These are phyloP conservation scores for Opisthocomus hoazin DNA, from an alignment of 2,113 vertebrate genomes.

Conservation along the genomic window DNA sequence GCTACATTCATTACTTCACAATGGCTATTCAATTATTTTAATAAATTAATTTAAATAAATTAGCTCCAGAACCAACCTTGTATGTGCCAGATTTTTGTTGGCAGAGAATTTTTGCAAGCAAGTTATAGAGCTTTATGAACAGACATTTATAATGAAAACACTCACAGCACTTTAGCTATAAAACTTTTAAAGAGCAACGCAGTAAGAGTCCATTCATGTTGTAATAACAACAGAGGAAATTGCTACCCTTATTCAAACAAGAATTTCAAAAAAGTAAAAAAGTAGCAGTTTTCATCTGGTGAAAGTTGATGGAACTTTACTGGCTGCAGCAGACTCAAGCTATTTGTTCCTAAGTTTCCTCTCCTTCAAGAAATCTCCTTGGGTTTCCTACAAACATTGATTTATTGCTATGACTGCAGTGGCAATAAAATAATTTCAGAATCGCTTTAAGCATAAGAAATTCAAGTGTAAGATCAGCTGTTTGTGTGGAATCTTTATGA, in stretches of 20 bases:
- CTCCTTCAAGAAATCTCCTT: background rate
- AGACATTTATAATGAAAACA: conserved; percentile 44
- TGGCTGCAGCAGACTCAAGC: background rate
- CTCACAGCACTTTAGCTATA: conserved; percentile 14
- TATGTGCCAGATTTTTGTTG: conserved; percentile 13
- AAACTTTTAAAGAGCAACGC: conserved; percentile 28
- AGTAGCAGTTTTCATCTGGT: background rate
- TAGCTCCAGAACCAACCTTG: background rate
- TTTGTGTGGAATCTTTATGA: background rate
- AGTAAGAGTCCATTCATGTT: background rate
- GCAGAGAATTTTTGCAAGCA: conserved; percentile 32
- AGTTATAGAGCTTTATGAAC: conserved; percentile 25
- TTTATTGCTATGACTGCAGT: background rate
- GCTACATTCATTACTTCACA: background rate
- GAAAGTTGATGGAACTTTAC: background rate
- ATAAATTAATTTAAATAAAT: conserved; percentile 51
- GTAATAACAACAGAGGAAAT: conserved; percentile 46
- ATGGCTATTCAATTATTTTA: conserved; percentile 8
- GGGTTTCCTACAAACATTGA: background rate
- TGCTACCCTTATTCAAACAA: background rate
- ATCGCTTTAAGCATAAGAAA: background rate
- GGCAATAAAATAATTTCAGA: conserved; percentile 20
- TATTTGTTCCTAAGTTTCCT: background rate
- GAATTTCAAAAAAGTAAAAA: background rate
- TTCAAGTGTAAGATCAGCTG: background rate